Evolutionary conservation across 2,888 invertebrate species (phyloP), one percentile per base, ranked within the genome.

Genomic region (Mantis religiosa): DNA sequence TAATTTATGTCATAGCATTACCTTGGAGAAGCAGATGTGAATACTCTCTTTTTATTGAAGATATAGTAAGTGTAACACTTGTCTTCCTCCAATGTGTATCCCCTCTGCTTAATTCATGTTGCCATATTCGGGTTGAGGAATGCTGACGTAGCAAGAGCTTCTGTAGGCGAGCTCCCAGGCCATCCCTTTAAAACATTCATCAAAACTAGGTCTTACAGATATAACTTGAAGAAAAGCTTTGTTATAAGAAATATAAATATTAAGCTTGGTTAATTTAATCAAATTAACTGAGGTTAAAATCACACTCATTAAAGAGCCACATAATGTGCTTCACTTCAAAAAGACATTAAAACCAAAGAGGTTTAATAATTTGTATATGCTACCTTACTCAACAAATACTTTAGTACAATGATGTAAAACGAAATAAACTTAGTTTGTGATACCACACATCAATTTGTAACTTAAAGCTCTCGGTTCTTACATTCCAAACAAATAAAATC

Each of bases 121-220:
- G 89, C 83, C 89, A 89, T 27, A 90, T 88, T 28, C 85, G 82
- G 15, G 87, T 87, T 20, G 86, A 54, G 9, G 90, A 90, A 34
- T 85, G 83, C 83, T 88, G 82, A 6, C 90, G 88, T 20, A 54
- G 25, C 84, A 88, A 41, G 34, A 89, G 71, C 87, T 83, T 88
- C n/a, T 88, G 88, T n/a, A 90, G 88, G 3, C 90, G 87, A 12
- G 88, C 89, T 27, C 87, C 85, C 12, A 89, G 34, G 20, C 89
- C 87, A 9, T 82, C 81, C 82, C 87, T 87, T 71, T 71, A 0
- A 86, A 81, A 86, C 20, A 71, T 82, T 30, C 41, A 27, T 27
- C 27, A 85, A n/a, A 54, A 20, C n/a, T 34, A n/a, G 9, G 9
- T 34, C 15, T 30, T 9, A 20, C 15, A 15, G 28, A 83, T 28